Percentiles rank a stretch among this genome's conserved stretches.
Evolutionary conservation across 2,888 invertebrate genomes (phyloP).

Genomic region (Eulithis prunata): DNA sequence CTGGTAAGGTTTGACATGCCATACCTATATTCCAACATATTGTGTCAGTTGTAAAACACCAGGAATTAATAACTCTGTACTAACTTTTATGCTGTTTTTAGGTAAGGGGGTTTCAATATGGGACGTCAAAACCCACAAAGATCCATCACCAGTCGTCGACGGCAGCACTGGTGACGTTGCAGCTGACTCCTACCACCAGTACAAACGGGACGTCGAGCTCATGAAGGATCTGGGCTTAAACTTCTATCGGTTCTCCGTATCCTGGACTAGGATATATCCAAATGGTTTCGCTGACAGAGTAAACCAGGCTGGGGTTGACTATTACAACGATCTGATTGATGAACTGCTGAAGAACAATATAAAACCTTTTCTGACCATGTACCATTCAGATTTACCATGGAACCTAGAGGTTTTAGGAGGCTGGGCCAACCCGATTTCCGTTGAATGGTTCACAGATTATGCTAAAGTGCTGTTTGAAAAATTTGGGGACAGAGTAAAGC

Average conservation of each 20-base stretch:
- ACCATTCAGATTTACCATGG: constrained; percentile 86
- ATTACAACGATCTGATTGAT: constrained; percentile 86
- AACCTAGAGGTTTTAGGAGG: constrained; percentile 83
- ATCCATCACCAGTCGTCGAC: constrained; percentile 57
- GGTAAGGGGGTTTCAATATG: constrained; percentile 85
- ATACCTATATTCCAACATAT: no score
- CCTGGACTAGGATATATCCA: constrained; percentile 88
- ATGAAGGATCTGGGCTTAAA: constrained; percentile 73
- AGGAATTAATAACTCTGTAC: not conserved
- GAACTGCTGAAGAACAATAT: constrained; percentile 82
- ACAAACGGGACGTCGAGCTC: constrained; percentile 78
- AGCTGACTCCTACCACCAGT: constrained; percentile 87
- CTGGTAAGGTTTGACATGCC: constrained; percentile 64
- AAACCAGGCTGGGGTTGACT: constrained; percentile 84
- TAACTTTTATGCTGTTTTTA: constrained; percentile 44
- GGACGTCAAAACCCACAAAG: constrained; percentile 68
- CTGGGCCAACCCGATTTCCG: constrained; percentile 82
- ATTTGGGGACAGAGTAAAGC: constrained; percentile 77
- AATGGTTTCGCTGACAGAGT: constrained; percentile 78
- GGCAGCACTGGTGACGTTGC: constrained; percentile 83
- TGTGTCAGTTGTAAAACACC: no score
- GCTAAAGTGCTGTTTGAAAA: constrained; percentile 78
- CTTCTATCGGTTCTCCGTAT: constrained; percentile 85
- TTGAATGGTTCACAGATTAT: constrained; percentile 83
- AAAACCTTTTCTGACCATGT: constrained; percentile 84